Conservation (phyloP, 2,797 vertebrate genomes). For the Sparidentex hasta region DNA sequence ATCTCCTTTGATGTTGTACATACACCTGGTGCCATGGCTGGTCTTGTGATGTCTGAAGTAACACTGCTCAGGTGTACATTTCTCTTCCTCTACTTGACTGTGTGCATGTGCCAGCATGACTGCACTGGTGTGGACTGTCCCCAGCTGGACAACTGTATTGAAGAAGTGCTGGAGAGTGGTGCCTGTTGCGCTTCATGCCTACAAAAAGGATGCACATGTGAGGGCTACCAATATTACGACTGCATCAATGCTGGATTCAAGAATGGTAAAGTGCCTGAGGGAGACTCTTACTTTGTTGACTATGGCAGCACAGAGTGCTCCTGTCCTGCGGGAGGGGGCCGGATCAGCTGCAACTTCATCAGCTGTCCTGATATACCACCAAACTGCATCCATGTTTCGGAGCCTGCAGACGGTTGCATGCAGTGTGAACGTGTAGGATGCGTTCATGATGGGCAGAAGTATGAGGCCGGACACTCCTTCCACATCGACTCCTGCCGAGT, state of each 20-base stretch:
- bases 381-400: constrained; percentile 91
- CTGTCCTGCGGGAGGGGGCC: constrained; percentile 92
- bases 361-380: constrained; percentile 92
- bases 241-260: constrained; percentile 93
- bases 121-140: constrained; percentile 90
- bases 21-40: constrained; percentile 52
- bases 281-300: constrained; percentile 96
- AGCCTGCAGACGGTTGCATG: constrained; percentile 89
- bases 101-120: constrained; percentile 83
- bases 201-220: constrained; percentile 91
- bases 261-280: constrained; percentile 92
- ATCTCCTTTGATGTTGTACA: constrained; percentile 10
- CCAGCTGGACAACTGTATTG: constrained; percentile 89
- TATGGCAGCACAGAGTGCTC: constrained; percentile 97
- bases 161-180: constrained; percentile 88
- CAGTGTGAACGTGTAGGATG: constrained; percentile 93
- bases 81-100: constrained; percentile 64
- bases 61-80: constrained; percentile 46
- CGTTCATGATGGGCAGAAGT: constrained; percentile 86
- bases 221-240: constrained; percentile 97
- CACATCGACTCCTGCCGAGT: constrained; percentile 90
- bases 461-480: constrained; percentile 92
- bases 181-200: constrained; percentile 91
- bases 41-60: constrained; percentile 25
- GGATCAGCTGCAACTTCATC: constrained; percentile 96